Evolutionary conservation across 1,140 invertebrate species (phyloP).

Genomic region (Pachypsylla venusta): DNA sequence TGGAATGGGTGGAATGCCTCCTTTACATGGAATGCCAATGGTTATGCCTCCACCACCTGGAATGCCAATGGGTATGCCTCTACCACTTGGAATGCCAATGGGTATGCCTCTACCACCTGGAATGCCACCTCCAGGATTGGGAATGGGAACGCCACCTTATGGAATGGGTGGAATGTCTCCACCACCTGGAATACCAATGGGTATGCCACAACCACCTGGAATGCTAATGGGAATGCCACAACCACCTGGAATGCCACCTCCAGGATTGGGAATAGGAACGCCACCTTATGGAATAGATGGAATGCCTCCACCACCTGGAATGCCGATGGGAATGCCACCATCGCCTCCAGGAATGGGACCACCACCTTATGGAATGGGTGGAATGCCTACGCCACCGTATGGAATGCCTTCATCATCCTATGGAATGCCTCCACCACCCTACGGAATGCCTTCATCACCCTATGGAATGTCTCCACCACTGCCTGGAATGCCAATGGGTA

Average conservation of each 20-base stretch:
- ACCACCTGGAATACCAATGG: conserved; percentile 1
- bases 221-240: not conserved
- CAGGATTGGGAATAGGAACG: not conserved
- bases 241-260: conserved; percentile 2
- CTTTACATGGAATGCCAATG: not conserved
- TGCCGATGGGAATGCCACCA: conserved; percentile 9
- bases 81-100: not conserved
- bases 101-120: not conserved
- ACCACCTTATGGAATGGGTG: not conserved
- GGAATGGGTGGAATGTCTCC: not conserved
- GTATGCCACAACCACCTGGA: not conserved
- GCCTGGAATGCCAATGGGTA: not conserved
- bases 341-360: not conserved
- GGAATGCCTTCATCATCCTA: not conserved
- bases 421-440: conserved; percentile 4
- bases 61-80: not conserved
- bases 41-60: not conserved
- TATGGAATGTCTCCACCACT: not conserved
- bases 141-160: not conserved
- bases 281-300: not conserved
- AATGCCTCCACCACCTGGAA: not conserved
- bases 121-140: not conserved
- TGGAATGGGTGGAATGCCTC: not conserved
- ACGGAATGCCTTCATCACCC: not conserved
- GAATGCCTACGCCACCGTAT: not conserved